A percentile compares a stretch with the other conserved stretches of the same genome.
Evolutionary conservation across 1,140 invertebrate genomes (phyloP).

Genomic region (Neotoxoptera formosana): DNA sequence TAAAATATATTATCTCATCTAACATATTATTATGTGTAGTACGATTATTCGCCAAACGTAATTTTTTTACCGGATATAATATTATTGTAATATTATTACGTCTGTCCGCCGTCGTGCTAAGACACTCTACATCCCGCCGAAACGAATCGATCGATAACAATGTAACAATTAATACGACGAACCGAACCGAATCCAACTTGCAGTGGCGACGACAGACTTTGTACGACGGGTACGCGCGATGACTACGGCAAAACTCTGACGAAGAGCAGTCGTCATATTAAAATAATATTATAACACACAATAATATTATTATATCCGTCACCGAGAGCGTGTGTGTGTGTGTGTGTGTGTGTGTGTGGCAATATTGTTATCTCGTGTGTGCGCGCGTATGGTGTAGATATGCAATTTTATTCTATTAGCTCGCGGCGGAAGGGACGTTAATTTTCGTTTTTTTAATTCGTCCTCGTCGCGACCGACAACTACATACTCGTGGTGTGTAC

Average conservation of each 20-base stretch:
- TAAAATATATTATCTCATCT: background rate
- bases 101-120: background rate
- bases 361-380: background rate
- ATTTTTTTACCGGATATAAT: constrained; percentile 10
- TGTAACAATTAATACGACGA: no score
- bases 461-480: background rate
- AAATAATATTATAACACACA: background rate
- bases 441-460: background rate
- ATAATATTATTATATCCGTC: no score
- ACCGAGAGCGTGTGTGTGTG: background rate
- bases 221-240: background rate
- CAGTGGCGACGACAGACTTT: background rate
- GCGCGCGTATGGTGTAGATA: background rate
- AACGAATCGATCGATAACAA: background rate
- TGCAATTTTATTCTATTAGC: background rate
- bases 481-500: no score
- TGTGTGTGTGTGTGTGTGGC: background rate
- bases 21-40: no score
- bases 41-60: background rate
- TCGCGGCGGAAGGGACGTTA: background rate
- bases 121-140: background rate
- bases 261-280: background rate
- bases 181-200: no score
- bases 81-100: background rate
- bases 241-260: background rate